A percentile compares a stretch with the other conserved stretches of the same genome.
Conservation (phyloP, 2,888 invertebrate genomes). For the Caenorhabditis japonica region DNA sequence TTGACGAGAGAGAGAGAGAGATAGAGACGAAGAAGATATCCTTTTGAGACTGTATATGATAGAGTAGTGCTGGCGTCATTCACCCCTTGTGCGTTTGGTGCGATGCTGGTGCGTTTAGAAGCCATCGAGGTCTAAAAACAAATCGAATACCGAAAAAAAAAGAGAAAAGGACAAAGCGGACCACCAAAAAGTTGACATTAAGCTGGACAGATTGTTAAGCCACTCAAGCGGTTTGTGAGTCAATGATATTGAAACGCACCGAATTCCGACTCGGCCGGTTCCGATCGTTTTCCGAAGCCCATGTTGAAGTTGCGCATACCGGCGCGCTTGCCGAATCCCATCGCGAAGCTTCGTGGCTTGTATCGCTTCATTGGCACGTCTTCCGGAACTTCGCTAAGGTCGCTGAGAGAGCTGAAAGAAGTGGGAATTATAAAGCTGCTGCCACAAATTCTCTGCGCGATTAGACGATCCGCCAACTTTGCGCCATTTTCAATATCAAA, state of each 20-base stretch:
- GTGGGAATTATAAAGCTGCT: too few species aligned
- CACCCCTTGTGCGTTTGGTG: slow-evolving; percentile 40
- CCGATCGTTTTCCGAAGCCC: slow-evolving; percentile 62
- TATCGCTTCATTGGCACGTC: slow-evolving; percentile 49
- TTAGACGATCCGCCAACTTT: too few species aligned
- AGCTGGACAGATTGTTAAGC: slow-evolving; percentile 7
- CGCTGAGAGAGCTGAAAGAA: slow-evolving; percentile 14
- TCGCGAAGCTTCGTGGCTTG: slow-evolving; percentile 57
- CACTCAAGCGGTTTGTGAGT: background rate
- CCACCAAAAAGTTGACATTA: slow-evolving; percentile 15
- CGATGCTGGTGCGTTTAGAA: slow-evolving; percentile 36
- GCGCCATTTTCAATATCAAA: too few species aligned
- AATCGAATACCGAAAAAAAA: slow-evolving; percentile 9
- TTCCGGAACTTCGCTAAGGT: slow-evolving; percentile 34
- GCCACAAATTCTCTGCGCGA: too few species aligned
- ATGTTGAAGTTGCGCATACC: slow-evolving; percentile 58
- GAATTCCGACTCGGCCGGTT: slow-evolving; percentile 23
- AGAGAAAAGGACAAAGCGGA: background rate
- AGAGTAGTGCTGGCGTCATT: slow-evolving; percentile 42
- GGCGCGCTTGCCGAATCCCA: slow-evolving; percentile 66
- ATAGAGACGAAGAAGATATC: too few species aligned
- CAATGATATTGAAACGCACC: slow-evolving; percentile 5
- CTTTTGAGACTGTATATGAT: slow-evolving; percentile 23
- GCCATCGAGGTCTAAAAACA: slow-evolving; percentile 42
- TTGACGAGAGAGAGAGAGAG: background rate